A percentile compares a stretch with the other conserved stretches of the same genome.
Evolutionary conservation across 2,113 vertebrate species (phyloP).

Genomic region (Oxygymnocypris stewartii): DNA sequence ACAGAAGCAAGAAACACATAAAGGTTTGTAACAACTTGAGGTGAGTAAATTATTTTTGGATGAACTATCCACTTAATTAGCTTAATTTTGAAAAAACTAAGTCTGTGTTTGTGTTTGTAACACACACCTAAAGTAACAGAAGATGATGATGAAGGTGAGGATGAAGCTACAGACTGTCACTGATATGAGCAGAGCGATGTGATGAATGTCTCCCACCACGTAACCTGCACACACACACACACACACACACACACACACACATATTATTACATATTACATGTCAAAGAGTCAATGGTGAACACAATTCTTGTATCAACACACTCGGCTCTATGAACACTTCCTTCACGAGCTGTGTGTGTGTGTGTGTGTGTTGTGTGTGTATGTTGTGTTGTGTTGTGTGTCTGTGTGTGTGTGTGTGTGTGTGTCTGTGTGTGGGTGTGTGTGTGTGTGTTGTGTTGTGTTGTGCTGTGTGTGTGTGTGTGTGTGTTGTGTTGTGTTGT

Average conservation of each 20-base stretch:
- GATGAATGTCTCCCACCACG: constrained; percentile 85
- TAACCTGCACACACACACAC: constrained; percentile 74
- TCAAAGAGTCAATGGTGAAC: background rate
- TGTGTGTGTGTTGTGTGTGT: background rate
- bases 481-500: background rate
- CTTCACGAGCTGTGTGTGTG: background rate
- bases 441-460: no score
- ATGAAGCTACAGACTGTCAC: constrained; percentile 87
- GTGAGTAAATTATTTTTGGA: background rate
- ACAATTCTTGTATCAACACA: constrained; percentile 24
- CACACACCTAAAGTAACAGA: constrained; percentile 93
- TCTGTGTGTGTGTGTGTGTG: background rate
- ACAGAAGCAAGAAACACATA: background rate
- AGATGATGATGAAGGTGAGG: constrained; percentile 83
- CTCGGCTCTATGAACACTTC: background rate
- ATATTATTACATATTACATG: background rate
- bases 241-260: no score
- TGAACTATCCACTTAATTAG: background rate
- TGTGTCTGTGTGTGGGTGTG: no score
- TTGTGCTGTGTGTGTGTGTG: background rate
- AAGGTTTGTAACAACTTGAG: background rate
- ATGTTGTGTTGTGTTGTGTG: no score
- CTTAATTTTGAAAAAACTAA: background rate
- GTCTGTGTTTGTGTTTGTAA: constrained; percentile 25
- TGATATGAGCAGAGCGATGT: constrained; percentile 89